A percentile compares a stretch with the other conserved stretches of the same genome.
Conservation (phyloP, 1,140 invertebrate species). For the Aphaenogaster rudis region DNA sequence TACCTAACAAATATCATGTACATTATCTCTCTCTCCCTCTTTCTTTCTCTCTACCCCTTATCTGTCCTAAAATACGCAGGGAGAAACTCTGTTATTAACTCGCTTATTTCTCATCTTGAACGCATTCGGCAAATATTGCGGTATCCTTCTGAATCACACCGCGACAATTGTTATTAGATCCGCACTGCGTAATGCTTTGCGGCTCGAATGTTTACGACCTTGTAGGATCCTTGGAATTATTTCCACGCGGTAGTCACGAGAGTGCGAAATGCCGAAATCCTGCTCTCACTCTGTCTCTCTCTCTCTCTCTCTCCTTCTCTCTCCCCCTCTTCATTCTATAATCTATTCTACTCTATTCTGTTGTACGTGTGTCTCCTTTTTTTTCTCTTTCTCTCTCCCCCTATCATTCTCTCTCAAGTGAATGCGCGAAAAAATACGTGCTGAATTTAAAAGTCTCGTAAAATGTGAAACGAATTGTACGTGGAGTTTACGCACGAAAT, state of each 20-base stretch:
- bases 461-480: slow-evolving; percentile 33
- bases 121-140: slow-evolving; percentile 11
- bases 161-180: slow-evolving; percentile 4
- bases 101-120: slow-evolving; percentile 9
- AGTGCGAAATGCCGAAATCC: slow-evolving; percentile 33
- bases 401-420: too few relatives aligned
- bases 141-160: background rate
- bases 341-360: background rate
- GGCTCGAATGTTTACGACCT: slow-evolving; percentile 19
- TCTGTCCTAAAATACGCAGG: background rate
- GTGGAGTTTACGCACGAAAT: slow-evolving; percentile 14
- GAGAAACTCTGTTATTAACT: background rate
- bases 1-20: background rate
- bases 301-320: background rate
- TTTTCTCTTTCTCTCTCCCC: too few relatives aligned
- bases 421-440: slow-evolving; percentile 6
- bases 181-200: background rate
- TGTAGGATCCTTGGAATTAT: slow-evolving; percentile 10
- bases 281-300: background rate
- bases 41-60: background rate
- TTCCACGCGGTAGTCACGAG: slow-evolving; percentile 11
- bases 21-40: background rate
- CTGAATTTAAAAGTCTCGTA: background rate
- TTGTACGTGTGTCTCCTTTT: background rate
- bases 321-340: background rate